Percentiles rank a stretch among this genome's conserved stretches.
Evolutionary conservation across 2,113 vertebrate species (phyloP).

Genomic region (Trichomycterus rosablanca): DNA sequence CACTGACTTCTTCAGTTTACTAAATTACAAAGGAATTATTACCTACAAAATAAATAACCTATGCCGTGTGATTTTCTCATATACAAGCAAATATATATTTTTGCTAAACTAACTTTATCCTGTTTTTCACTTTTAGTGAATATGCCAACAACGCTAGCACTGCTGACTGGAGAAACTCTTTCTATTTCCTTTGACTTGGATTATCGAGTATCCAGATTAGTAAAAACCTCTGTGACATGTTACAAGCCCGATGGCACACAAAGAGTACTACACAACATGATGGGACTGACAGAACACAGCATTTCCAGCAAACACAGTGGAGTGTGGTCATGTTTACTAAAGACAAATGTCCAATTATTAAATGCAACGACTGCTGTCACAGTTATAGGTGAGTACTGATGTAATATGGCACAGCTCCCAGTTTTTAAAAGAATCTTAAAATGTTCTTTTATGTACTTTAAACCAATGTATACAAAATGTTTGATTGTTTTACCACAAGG

Average conservation of each 20-base stretch:
- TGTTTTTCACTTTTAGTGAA: constrained; percentile 38
- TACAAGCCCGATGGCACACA: background rate
- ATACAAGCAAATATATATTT: too few species aligned
- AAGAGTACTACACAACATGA: fast-evolving
- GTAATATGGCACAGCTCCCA: too few species aligned
- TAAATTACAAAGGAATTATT: too few species aligned
- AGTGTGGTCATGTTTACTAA: constrained; percentile 53
- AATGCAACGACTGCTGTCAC: background rate
- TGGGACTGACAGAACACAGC: fast-evolving
- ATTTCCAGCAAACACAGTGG: constrained; percentile 45
- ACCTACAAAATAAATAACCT: too few species aligned
- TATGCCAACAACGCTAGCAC: fast-evolving
- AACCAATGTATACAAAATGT: too few species aligned
- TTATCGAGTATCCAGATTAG: fast-evolving
- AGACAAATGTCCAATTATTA: fast-evolving
- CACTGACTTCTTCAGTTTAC: too few species aligned
- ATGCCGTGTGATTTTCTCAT: too few species aligned
- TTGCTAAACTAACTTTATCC: too few species aligned
- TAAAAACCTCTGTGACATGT: background rate
- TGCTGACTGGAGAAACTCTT: constrained; percentile 3
- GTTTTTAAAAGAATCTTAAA: too few species aligned
- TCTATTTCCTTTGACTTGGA: constrained; percentile 36
- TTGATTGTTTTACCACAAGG: too few species aligned
- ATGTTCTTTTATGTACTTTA: too few species aligned
- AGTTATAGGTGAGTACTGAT: constrained; percentile 57